Evolutionary conservation across 1,140 invertebrate genomes (phyloP).

Genomic region (Thrips palmi): DNA sequence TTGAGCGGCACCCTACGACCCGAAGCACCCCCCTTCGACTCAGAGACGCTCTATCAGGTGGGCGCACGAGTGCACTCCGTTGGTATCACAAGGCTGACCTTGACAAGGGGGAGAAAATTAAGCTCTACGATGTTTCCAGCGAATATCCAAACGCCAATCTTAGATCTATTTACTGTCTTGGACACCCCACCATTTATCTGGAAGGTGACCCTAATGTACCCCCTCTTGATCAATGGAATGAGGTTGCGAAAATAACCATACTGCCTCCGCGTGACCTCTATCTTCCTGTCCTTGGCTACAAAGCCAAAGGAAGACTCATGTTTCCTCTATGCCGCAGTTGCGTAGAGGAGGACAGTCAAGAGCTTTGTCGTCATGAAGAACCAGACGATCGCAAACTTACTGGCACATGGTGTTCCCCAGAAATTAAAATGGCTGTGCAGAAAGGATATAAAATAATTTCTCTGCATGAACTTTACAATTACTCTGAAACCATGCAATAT

Average conservation of each 20-base stretch:
- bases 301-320: constrained; percentile 17
- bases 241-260: constrained; percentile 18
- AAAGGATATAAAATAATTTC: constrained; percentile 21
- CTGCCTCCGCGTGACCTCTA: constrained; percentile 19
- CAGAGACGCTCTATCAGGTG: too few species aligned
- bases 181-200: constrained; percentile 20
- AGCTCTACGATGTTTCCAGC: constrained; percentile 21
- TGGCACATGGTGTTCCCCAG: constrained; percentile 22
- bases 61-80: too few species aligned
- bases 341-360: constrained; percentile 9
- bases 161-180: constrained; percentile 20
- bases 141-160: constrained; percentile 21
- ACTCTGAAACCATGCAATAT: constrained; percentile 13
- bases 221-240: constrained; percentile 9
- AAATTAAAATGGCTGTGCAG: constrained; percentile 20
- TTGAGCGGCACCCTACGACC: too few species aligned
- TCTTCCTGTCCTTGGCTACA: constrained; percentile 18
- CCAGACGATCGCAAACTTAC: constrained; percentile 18
- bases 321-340: constrained; percentile 19
- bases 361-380: constrained; percentile 16
- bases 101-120: constrained; percentile 21
- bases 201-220: constrained; percentile 9
- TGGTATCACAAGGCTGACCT: too few species aligned
- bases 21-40: too few species aligned
- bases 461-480: constrained; percentile 23